Conservation (phyloP, 2,888 invertebrate species). For the Buathra laborator region DNA sequence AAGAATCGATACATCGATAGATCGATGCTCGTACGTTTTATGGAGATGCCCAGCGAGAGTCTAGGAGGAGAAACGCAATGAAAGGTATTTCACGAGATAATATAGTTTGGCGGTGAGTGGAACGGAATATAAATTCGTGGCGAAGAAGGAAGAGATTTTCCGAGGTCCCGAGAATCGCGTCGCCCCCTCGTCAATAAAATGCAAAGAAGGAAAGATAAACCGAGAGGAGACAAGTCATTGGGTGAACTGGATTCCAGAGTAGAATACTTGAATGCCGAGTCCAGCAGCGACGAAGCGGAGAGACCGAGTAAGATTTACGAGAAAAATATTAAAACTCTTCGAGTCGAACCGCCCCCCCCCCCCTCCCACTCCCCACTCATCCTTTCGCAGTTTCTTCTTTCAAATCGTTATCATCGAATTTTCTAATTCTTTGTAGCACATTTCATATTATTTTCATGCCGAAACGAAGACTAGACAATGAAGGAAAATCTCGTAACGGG, state of each 20-base stretch:
- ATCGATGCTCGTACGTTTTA: slow-evolving; percentile 10
- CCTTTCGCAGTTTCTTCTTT: not conserved
- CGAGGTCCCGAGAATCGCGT: slow-evolving; percentile 40
- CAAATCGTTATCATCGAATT: not conserved
- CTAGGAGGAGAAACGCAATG: slow-evolving; percentile 10
- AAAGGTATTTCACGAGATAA: slow-evolving; percentile 54
- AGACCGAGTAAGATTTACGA: slow-evolving; percentile 76
- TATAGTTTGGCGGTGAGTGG: slow-evolving; percentile 58
- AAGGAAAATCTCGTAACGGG: not conserved
- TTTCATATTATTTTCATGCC: not conserved
- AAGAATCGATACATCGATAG: slow-evolving; percentile 11
- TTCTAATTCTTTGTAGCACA: not conserved
- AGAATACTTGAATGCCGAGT: slow-evolving; percentile 83
- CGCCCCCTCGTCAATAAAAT: slow-evolving; percentile 80
- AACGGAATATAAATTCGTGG: slow-evolving; percentile 57
- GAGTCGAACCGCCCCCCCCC: slow-evolving; percentile 9
- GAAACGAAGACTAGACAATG: not conserved
- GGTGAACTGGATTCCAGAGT: slow-evolving; percentile 76
- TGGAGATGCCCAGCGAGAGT: not conserved
- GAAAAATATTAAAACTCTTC: slow-evolving; percentile 78
- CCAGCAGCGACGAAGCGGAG: slow-evolving; percentile 72
- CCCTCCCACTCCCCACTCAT: slow-evolving; percentile 7
- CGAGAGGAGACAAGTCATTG: slow-evolving; percentile 76
- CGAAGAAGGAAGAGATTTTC: slow-evolving; percentile 19
- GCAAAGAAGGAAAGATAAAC: slow-evolving; percentile 80